Evolutionary conservation across 2,797 vertebrate species (phyloP).

Genomic region (Bovichtus variegatus): DNA sequence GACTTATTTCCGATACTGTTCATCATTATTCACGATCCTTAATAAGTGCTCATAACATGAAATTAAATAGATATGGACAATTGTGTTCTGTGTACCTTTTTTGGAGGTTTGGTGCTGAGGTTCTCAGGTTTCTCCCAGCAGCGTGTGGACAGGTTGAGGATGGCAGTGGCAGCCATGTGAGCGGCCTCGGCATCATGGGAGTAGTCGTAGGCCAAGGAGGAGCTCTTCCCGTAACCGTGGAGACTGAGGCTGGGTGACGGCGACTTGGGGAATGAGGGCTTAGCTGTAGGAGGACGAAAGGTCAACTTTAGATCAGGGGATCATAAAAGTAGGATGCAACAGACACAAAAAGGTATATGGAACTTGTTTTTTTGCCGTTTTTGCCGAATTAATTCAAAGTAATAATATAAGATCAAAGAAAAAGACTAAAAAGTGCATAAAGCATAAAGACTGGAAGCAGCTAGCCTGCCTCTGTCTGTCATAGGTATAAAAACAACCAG

Average conservation of each 20-base stretch:
- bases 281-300: constrained; percentile 73
- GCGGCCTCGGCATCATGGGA: constrained; percentile 96
- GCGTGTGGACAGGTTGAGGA: constrained; percentile 97
- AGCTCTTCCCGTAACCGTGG: constrained; percentile 89
- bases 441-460: not conserved
- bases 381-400: too few relatives aligned
- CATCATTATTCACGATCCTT: not conserved
- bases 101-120: constrained; percentile 94
- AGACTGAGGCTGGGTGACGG: constrained; percentile 90
- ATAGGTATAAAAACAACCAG: not conserved
- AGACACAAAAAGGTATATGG: too few relatives aligned
- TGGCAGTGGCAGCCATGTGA: constrained; percentile 98
- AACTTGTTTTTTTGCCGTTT: too few relatives aligned
- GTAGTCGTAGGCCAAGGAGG: constrained; percentile 92
- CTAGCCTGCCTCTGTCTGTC: not conserved
- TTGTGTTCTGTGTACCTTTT: constrained; percentile 62
- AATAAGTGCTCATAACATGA: not conserved
- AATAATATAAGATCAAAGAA: not conserved
- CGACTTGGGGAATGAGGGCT: constrained; percentile 89
- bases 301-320: not conserved
- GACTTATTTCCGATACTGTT: not conserved
- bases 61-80: not conserved
- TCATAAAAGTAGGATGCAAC: not conserved
- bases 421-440: not conserved
- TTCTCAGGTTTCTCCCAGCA: constrained; percentile 99